phyloP scores from a whole-genome alignment of 2,797 vertebrate genomes.

The Dipus sagitta region DNA sequence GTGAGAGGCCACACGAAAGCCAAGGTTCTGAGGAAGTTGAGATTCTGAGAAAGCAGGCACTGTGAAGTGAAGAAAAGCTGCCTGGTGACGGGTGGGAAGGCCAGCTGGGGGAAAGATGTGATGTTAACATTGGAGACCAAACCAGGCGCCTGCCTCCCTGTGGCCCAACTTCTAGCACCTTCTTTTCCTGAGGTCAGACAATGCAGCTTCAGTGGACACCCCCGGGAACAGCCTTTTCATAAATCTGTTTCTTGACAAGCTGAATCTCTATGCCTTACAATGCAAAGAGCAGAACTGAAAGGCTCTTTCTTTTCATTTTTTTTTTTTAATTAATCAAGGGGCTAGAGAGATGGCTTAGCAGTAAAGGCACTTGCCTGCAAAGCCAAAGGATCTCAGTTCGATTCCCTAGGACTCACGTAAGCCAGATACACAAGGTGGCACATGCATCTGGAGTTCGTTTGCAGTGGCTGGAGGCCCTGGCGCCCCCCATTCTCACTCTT shows the following conservation, averaged over 20 bases:
- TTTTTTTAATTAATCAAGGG: too few species aligned
- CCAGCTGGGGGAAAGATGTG: not conserved
- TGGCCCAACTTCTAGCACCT: not conserved
- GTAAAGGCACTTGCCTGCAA: too few species aligned
- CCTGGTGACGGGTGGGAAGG: not conserved
- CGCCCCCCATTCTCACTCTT: too few species aligned
- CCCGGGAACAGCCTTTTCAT: not conserved
- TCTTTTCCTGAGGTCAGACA: not conserved
- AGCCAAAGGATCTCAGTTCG: too few species aligned
- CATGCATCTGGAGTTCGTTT: too few species aligned
- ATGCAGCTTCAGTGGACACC: not conserved
- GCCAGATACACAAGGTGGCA: too few species aligned
- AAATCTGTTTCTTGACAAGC: not conserved
- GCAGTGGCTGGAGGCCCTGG: too few species aligned
- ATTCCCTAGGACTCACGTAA: too few species aligned
- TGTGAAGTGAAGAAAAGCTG: not conserved
- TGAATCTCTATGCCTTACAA: not conserved
- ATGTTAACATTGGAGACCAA: not conserved
- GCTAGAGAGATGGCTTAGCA: too few species aligned
- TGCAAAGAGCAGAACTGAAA: not conserved
- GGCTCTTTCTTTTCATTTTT: not conserved
- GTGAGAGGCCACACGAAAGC: not conserved
- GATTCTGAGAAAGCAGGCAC: not conserved
- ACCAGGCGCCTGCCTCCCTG: not conserved
- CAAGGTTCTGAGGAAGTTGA: not conserved